Conservation (phyloP, 2,797 vertebrate genomes). For the Catharus ustulatus region DNA sequence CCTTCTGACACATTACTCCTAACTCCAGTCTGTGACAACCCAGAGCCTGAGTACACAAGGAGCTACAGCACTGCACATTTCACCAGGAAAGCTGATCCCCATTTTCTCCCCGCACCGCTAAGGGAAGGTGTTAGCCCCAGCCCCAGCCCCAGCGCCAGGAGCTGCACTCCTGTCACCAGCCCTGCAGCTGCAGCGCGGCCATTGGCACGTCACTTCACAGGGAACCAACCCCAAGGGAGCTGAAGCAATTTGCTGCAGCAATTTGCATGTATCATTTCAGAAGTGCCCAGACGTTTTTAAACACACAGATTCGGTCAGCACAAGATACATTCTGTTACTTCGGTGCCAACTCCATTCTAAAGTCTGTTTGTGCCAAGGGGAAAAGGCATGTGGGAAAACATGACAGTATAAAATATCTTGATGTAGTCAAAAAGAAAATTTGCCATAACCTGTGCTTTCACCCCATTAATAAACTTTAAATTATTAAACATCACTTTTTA, state of each 20-base stretch:
- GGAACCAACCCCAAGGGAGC: background rate
- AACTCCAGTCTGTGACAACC: background rate
- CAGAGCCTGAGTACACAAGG: background rate
- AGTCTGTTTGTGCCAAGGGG: background rate
- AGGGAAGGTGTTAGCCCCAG: background rate
- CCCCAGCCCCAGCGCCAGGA: background rate
- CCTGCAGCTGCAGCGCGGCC: background rate
- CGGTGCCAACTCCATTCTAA: background rate
- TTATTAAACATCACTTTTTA: background rate
- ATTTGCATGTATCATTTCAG: background rate
- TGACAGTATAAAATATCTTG: background rate
- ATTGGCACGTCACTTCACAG: background rate
- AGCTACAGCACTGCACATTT: accelerated
- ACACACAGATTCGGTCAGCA: background rate
- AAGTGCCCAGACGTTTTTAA: background rate
- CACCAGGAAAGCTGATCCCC: background rate
- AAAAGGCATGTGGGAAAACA: background rate
- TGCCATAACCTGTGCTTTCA: background rate
- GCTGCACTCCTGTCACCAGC: background rate
- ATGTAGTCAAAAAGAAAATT: background rate
- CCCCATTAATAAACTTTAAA: background rate
- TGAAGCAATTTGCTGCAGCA: background rate
- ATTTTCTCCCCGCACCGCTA: accelerated
- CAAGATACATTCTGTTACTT: background rate
- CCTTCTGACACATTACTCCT: background rate